Evolutionary conservation across 2,797 vertebrate species (phyloP).

Genomic region (Limosa lapponica): DNA sequence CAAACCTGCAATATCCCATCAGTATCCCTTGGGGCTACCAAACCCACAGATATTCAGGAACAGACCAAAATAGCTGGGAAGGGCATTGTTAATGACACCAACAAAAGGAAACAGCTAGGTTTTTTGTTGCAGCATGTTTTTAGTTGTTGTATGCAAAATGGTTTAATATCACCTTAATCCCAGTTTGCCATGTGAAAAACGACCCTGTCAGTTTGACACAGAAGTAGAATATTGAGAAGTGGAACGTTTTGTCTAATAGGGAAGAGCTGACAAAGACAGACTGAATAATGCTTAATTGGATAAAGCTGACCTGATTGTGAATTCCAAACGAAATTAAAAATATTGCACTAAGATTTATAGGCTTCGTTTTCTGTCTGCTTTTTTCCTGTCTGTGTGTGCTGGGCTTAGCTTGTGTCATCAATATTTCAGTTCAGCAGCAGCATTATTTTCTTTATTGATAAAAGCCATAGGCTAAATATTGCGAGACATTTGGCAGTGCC

Average conservation of each 20-base stretch:
- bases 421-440: conserved; percentile 39
- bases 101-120: background rate
- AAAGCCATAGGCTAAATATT: conserved; percentile 61
- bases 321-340: conserved; percentile 63
- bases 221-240: conserved; percentile 61
- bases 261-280: conserved; percentile 63
- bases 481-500: conserved; percentile 23
- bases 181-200: conserved; percentile 73
- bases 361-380: background rate
- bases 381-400: background rate
- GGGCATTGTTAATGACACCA: background rate
- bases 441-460: conserved; percentile 58
- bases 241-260: conserved; percentile 63
- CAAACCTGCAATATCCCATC: background rate
- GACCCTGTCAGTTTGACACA: conserved; percentile 70
- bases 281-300: conserved; percentile 59
- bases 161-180: conserved; percentile 72
- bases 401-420: background rate
- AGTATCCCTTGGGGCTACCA: background rate
- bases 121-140: conserved; percentile 43
- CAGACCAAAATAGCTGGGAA: background rate
- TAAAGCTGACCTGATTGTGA: conserved; percentile 50
- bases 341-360: conserved; percentile 31
- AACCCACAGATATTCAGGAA: background rate
- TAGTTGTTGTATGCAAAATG: conserved; percentile 58